Evolutionary conservation across 2,113 vertebrate species (phyloP).

Genomic region (Phyllopteryx taeniolatus): DNA sequence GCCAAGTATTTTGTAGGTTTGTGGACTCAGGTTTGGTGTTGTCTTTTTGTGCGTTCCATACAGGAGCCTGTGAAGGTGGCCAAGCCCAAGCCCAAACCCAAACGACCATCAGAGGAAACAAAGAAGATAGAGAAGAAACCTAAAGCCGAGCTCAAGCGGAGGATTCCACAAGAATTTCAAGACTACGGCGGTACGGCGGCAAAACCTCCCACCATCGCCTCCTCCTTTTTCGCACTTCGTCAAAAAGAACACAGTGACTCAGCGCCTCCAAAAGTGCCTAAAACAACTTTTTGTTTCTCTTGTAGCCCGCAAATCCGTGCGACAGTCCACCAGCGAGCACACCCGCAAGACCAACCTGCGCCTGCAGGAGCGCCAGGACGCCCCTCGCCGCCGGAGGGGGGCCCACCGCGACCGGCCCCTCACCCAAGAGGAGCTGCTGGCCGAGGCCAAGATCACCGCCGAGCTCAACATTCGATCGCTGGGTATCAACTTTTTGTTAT

Average conservation of each 20-base stretch:
- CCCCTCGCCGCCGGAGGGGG: constrained; percentile 83
- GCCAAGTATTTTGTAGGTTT: not conserved
- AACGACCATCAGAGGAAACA: constrained; percentile 72
- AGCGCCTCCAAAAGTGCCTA: not conserved
- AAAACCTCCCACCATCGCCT: not conserved
- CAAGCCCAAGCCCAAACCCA: constrained; percentile 80
- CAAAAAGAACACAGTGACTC: not conserved
- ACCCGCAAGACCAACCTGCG: constrained; percentile 90
- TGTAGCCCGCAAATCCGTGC: constrained; percentile 87
- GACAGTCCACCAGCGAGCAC: constrained; percentile 93
- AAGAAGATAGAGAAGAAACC: constrained; percentile 78
- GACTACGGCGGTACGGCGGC: constrained; percentile 79
- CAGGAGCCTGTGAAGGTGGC: constrained; percentile 88
- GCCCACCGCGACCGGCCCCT: constrained; percentile 83
- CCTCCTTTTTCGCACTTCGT: not conserved
- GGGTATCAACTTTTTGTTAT: constrained; percentile 68
- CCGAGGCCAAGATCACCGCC: constrained; percentile 90
- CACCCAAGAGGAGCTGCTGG: constrained; percentile 91
- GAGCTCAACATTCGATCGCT: constrained; percentile 90
- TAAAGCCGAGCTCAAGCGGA: constrained; percentile 78
- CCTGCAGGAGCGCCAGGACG: constrained; percentile 89
- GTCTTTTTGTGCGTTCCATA: constrained; percentile 14
- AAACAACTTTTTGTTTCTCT: not conserved
- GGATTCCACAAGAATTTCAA: constrained; percentile 78
- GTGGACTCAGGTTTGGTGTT: not conserved